Conservation (phyloP, 2,888 invertebrate genomes). For the Parnassius apollo region DNA sequence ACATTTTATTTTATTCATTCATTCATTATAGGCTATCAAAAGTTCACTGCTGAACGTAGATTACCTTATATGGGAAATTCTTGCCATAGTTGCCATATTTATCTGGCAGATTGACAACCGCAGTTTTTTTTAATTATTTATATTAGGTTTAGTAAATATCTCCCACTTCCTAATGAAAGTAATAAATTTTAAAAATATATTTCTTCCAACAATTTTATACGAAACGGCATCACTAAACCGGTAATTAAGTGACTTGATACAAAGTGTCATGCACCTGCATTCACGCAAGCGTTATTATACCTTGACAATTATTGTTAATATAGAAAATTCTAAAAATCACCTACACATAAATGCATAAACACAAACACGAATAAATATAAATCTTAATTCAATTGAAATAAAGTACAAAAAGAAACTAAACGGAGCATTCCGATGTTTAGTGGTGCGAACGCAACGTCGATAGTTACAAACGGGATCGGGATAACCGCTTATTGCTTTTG, state of each 20-base stretch:
- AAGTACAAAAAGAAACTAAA: conserved; percentile 22
- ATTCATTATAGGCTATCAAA: too few species aligned
- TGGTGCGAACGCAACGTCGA: conserved; percentile 35
- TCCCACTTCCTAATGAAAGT: too few species aligned
- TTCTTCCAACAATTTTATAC: neutral
- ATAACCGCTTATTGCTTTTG: conserved; percentile 51
- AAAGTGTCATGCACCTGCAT: conserved; percentile 11
- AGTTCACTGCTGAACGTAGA: too few species aligned
- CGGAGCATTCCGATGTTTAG: conserved; percentile 25
- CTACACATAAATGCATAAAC: conserved; percentile 2
- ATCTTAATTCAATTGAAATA: conserved; percentile 20
- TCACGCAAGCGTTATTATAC: conserved; percentile 29
- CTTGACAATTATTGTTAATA: conserved; percentile 33
- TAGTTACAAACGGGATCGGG: conserved; percentile 42
- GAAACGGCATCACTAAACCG: conserved; percentile 16
- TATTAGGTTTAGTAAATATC: too few species aligned
- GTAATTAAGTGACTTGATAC: conserved; percentile 20
- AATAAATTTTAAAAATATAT: too few species aligned
- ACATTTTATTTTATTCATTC: too few species aligned
- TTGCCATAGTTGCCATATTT: too few species aligned
- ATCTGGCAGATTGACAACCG: too few species aligned
- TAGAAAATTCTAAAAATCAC: conserved; percentile 27
- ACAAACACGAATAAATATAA: conserved; percentile 14
- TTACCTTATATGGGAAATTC: too few species aligned
- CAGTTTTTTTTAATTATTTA: too few species aligned